phyloP scores from a whole-genome alignment of 2,888 invertebrate species.

The Caenorhabditis sulstoni region DNA sequence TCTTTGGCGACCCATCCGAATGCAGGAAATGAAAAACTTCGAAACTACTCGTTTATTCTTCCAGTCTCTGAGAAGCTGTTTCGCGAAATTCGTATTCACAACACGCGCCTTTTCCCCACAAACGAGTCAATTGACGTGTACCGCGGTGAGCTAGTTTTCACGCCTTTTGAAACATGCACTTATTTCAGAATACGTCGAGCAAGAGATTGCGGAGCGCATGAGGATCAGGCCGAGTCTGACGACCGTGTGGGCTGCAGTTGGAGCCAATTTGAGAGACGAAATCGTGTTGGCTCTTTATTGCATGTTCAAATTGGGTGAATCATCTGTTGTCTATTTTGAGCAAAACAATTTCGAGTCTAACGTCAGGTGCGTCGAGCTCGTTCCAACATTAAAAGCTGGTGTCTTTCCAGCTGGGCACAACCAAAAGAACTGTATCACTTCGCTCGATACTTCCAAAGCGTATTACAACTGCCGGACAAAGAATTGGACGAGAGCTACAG shows the following conservation, averaged over 20 bases:
- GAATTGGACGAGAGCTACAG: neutral
- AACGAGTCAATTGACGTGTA: slow-evolving; percentile 6
- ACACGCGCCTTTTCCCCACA: neutral
- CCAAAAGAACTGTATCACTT: slow-evolving; percentile 18
- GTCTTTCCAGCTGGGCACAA: neutral
- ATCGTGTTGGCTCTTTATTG: neutral
- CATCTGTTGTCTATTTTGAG: neutral
- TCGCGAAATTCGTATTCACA: slow-evolving; percentile 13
- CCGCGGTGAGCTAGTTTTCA: neutral
- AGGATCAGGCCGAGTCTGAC: neutral
- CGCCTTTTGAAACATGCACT: neutral
- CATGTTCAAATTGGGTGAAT: neutral
- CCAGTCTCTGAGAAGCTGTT: slow-evolving; percentile 7
- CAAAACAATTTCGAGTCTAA: slow-evolving; percentile 1
- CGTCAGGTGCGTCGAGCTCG: neutral
- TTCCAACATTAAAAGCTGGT: neutral
- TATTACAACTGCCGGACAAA: neutral
- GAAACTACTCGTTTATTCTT: neutral
- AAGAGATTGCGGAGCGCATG: slow-evolving; percentile 2
- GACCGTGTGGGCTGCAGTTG: neutral
- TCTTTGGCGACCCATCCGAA: neutral
- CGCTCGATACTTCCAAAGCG: slow-evolving; percentile 7
- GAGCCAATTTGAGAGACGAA: slow-evolving; percentile 1
- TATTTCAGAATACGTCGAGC: neutral
- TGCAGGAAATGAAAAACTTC: neutral